phyloP scores from a whole-genome alignment of 2,113 vertebrate species.

The Rhinoptilus africanus region DNA sequence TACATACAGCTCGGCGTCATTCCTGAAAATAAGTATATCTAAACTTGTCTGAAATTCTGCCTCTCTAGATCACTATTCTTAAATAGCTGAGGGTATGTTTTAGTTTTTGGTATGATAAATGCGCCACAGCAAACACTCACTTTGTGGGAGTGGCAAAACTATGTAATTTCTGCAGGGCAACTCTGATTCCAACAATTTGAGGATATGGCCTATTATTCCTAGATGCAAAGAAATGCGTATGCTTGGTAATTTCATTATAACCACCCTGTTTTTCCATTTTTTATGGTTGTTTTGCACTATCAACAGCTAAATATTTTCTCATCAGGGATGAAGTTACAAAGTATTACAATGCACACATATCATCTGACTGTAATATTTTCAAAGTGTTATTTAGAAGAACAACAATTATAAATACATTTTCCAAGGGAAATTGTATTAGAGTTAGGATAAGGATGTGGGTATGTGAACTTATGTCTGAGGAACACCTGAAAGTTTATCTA shows the following conservation, averaged over 20 bases:
- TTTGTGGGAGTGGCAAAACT: not conserved
- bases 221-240: not conserved
- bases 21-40: not conserved
- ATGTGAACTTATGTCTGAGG: not conserved
- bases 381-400: not conserved
- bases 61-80: not conserved
- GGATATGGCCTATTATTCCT: not conserved
- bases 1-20: not conserved
- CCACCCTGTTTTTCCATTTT: not conserved
- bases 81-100: not conserved
- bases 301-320: not conserved
- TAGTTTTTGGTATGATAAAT: not conserved
- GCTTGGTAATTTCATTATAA: not conserved
- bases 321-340: fast-evolving
- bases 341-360: not conserved
- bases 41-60: not conserved
- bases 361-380: not conserved
- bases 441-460: not conserved
- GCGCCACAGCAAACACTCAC: not conserved
- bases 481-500: not conserved
- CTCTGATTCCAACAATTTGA: not conserved
- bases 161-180: not conserved
- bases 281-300: not conserved
- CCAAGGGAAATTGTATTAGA: not conserved
- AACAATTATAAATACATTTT: not conserved